These are phyloP conservation scores for Entomyzon cyanotis DNA, from an alignment of 2,113 vertebrate species.

Conservation along the genomic window DNA sequence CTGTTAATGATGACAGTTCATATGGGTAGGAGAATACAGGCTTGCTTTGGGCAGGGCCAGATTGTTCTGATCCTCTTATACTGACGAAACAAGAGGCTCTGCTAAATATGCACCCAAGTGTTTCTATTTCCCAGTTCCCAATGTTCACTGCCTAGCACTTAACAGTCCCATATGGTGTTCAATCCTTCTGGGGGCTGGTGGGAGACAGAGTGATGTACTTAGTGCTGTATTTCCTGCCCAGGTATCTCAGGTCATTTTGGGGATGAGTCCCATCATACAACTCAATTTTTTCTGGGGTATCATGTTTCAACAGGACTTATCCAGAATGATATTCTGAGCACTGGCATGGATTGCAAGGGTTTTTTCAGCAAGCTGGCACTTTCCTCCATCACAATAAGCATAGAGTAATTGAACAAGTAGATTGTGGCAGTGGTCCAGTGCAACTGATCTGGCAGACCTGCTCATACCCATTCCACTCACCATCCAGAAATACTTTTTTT, in stretches of 20 bases:
- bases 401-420: too few species aligned
- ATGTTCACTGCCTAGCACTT: neutral
- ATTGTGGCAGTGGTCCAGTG: neutral
- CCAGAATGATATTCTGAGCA: neutral
- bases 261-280: neutral
- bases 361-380: neutral
- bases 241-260: neutral
- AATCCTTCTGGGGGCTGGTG: neutral
- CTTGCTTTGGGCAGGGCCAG: neutral
- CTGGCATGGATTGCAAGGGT: accelerated
- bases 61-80: neutral
- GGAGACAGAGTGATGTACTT: neutral
- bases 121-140: neutral
- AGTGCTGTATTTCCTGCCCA: neutral
- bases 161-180: neutral
- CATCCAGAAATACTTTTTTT: neutral
- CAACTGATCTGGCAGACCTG: neutral
- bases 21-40: neutral
- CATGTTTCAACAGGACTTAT: neutral
- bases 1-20: neutral
- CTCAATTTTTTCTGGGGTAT: neutral
- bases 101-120: neutral
- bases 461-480: neutral
- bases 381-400: neutral
- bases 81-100: neutral